phyloP scores from a whole-genome alignment of 2,888 invertebrate genomes.

The Torymus aiolomorphi region DNA sequence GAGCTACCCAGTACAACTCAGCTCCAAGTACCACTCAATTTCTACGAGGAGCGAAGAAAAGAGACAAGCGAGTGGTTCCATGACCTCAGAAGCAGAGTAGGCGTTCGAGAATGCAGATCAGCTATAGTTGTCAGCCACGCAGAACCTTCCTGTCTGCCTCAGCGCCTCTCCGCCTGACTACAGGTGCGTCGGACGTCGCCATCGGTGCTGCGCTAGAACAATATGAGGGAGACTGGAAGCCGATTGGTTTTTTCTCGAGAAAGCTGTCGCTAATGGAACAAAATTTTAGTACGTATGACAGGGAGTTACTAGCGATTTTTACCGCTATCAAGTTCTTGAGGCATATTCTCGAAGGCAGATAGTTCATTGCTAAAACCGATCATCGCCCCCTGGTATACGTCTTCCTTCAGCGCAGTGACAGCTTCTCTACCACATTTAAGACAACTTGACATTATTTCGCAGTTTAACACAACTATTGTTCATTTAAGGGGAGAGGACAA shows the following conservation, averaged over 20 bases:
- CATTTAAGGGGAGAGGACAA: neutral
- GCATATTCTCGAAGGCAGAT: neutral
- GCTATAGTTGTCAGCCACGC: neutral
- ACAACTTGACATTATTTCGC: neutral
- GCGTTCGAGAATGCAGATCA: neutral
- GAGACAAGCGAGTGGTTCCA: neutral
- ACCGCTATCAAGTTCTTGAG: neutral
- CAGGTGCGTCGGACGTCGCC: neutral
- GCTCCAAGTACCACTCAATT: neutral
- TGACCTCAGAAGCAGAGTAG: neutral
- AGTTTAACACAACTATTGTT: neutral
- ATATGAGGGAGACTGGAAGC: neutral
- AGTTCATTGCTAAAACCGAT: neutral
- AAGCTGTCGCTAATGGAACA: neutral
- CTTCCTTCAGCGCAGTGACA: neutral
- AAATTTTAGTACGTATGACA: constrained; percentile 26
- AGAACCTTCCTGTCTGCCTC: neutral
- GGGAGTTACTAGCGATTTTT: constrained; percentile 6
- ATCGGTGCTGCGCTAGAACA: constrained; percentile 1
- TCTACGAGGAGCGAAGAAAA: neutral
- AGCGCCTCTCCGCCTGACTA: neutral
- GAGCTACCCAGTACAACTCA: too few relatives aligned
- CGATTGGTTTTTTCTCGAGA: constrained; percentile 1
- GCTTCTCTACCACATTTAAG: neutral
- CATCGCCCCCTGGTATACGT: neutral